Evolutionary conservation across 2,113 vertebrate genomes (phyloP).

Genomic region (Chamaea fasciata): DNA sequence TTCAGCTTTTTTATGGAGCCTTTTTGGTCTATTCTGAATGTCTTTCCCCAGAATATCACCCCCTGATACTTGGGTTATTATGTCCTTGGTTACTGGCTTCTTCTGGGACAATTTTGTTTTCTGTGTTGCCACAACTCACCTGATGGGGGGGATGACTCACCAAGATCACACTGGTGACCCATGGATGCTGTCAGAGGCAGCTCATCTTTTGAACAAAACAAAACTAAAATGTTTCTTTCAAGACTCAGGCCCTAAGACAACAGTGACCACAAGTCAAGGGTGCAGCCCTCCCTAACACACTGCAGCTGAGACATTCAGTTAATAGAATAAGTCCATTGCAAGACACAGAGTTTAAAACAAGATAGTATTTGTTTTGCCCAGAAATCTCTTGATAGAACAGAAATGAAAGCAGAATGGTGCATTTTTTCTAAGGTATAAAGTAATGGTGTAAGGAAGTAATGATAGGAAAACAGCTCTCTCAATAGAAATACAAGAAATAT

Average conservation of each 20-base stretch:
- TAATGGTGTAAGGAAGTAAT: not conserved
- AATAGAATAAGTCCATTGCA: not conserved
- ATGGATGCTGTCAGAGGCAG: not conserved
- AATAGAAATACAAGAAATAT: not conserved
- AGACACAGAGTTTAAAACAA: not conserved
- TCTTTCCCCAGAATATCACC: not conserved
- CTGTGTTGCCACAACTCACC: not conserved
- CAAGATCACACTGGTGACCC: fast-evolving
- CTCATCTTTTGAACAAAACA: not conserved
- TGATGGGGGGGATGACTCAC: not conserved
- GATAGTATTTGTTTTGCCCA: not conserved
- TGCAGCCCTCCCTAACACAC: not conserved
- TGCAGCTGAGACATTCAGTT: not conserved
- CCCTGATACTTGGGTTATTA: not conserved
- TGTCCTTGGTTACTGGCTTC: not conserved
- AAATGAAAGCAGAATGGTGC: not conserved
- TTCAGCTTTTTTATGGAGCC: not conserved
- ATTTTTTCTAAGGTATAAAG: not conserved
- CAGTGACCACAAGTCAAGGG: not conserved
- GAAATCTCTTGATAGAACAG: not conserved
- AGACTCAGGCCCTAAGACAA: not conserved
- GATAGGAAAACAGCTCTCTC: not conserved
- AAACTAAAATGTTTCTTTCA: not conserved
- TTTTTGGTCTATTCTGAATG: not conserved
- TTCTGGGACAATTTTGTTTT: not conserved